A percentile compares a stretch with the other conserved stretches of the same genome.
Conservation (phyloP, 2,888 invertebrate genomes). For the Prosapia bicincta region DNA sequence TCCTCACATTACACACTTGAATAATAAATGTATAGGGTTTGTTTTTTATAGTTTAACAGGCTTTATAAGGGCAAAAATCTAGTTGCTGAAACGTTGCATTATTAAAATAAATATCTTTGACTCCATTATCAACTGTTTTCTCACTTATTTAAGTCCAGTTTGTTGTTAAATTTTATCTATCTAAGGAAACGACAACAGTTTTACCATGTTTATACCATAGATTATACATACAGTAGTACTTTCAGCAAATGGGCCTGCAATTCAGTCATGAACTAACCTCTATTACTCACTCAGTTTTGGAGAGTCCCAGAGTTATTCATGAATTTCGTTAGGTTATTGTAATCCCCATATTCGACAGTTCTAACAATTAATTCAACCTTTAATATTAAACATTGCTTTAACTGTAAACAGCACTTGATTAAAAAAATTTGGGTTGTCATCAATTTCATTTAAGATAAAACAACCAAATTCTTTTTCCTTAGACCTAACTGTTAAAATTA, state of each 20-base stretch:
- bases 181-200: too few relatives aligned
- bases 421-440: constrained; percentile 11
- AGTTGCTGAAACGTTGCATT: too few relatives aligned
- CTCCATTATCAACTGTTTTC: too few relatives aligned
- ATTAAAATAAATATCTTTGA: too few relatives aligned
- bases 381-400: constrained; percentile 8
- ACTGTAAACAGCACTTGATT: constrained; percentile 14
- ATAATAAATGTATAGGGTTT: too few relatives aligned
- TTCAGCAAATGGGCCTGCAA: constrained; percentile 20
- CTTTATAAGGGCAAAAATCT: too few relatives aligned
- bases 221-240: neutral
- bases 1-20: too few relatives aligned
- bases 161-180: too few relatives aligned
- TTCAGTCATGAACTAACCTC: constrained; percentile 1
- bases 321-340: constrained; percentile 8
- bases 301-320: constrained; percentile 3
- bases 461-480: neutral
- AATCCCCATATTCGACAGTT: constrained; percentile 19
- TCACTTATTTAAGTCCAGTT: too few relatives aligned
- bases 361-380: constrained; percentile 9
- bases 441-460: constrained; percentile 11
- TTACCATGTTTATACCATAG: constrained; percentile 15
- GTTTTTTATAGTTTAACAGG: too few relatives aligned
- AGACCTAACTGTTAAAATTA: neutral
- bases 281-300: constrained; percentile 21